Evolutionary conservation across 2,888 invertebrate species (phyloP), one percentile per base, ranked within the genome.

Genomic region (Erebia aethiops): DNA sequence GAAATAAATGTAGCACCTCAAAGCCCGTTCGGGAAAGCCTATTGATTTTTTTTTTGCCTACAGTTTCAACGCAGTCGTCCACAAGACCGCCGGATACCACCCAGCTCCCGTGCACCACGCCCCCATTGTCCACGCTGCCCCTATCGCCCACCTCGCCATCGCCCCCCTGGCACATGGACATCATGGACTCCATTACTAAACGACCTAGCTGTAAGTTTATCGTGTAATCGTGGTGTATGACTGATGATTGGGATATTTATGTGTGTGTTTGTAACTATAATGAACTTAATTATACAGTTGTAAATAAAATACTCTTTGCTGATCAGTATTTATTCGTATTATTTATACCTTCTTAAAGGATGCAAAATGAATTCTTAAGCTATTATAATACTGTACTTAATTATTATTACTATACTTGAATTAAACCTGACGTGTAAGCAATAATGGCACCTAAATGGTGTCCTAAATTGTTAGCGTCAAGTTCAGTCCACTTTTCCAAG

Each of bases 61-160:
- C 84, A 93, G 94, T 84, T 94, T 94, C 90, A 93, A 94, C 90
- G 94, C 93, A 13, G 91, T 93, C n/a, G 93, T 93, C 75, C 92
- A 91, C 88, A 93, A 93, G 86, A 91, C 91, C 78, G 85, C 90
- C 69, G 92, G 91, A 61, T 91, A 91, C 82, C 92, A 93, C 85
- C 91, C 91, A 78, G 90, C 91, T 71, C 87, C 90, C 58, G 83
- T 90, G 11, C 85, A 84, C 69, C 85, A 87, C 78, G 86, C 87
- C 26, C 86, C 87, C 73, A 74, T 87, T 2, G 81, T 84, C 43
- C 87, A 89, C 78, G 84, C 85, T 69, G 85, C 87, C 49, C 88
- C 88, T 74, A 10, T 85, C 57, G 81, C 80, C 76, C 82, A 85
- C 77, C 79, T 83, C 67, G 85, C 85, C 70, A 85, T 87, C 63